phyloP scores from a whole-genome alignment of 2,888 invertebrate species.

The Cantharis nigra region DNA sequence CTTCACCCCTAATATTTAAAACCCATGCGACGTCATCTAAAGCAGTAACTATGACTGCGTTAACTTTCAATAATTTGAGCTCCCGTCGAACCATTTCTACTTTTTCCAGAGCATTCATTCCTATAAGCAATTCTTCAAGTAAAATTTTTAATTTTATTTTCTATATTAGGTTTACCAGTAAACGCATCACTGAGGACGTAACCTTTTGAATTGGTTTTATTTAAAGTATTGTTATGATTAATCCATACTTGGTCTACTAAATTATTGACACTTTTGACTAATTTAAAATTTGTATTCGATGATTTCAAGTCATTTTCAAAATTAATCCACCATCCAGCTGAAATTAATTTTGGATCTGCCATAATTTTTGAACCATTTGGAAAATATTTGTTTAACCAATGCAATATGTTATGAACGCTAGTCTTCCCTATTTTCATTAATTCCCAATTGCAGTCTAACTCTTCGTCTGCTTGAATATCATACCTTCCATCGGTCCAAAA shows the following conservation, averaged over 20 bases:
- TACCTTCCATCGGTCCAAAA: constrained; percentile 94
- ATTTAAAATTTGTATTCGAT: constrained; percentile 50
- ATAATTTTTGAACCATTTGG: constrained; percentile 65
- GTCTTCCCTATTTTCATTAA: constrained; percentile 77
- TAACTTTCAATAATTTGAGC: constrained; percentile 64
- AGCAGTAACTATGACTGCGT: constrained; percentile 82
- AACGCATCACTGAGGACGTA: constrained; percentile 57
- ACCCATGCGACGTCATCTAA: constrained; percentile 89
- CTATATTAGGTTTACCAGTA: constrained; percentile 53
- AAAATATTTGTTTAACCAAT: constrained; percentile 67
- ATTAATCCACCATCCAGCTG: constrained; percentile 69
- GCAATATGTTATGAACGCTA: constrained; percentile 63
- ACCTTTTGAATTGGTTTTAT: constrained; percentile 52
- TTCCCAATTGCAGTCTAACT: constrained; percentile 88
- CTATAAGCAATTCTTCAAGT: constrained; percentile 43
- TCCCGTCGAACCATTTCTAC: constrained; percentile 65
- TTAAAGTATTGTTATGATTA: constrained; percentile 40
- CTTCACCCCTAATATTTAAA: constrained; percentile 82
- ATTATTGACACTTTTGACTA: constrained; percentile 65
- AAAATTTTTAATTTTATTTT: neutral
- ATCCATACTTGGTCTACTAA: constrained; percentile 63
- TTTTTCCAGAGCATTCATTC: constrained; percentile 77
- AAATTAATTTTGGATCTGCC: constrained; percentile 73
- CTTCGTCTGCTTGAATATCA: constrained; percentile 76
- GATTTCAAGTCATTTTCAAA: constrained; percentile 62